Evolutionary conservation across 2,113 vertebrate genomes (phyloP).

Genomic region (Bos javanicus): DNA sequence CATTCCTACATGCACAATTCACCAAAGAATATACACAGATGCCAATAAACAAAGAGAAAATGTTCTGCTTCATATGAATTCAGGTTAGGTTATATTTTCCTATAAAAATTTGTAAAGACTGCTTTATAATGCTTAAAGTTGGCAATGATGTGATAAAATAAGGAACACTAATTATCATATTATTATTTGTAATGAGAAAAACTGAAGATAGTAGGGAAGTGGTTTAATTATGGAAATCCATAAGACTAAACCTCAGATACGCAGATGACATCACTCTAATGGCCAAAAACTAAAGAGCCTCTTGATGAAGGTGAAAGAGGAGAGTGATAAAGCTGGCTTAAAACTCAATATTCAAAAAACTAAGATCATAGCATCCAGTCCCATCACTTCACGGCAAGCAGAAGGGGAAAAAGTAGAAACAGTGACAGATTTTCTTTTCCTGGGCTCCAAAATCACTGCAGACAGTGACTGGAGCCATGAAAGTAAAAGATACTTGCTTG

Average conservation of each 20-base stretch:
- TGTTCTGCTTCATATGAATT: background rate
- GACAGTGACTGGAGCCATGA: background rate
- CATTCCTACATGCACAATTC: background rate
- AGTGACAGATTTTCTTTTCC: background rate
- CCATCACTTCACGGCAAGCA: background rate
- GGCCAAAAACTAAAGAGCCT: background rate
- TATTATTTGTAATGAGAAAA: background rate
- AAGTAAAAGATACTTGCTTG: background rate
- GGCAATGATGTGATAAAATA: background rate
- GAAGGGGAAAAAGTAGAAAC: background rate
- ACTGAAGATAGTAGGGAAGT: background rate
- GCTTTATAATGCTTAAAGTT: background rate
- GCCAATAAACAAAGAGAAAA: slow-evolving; percentile 8
- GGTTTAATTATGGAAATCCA: background rate
- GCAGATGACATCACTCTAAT: background rate
- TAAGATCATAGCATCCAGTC: background rate
- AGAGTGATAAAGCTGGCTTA: background rate
- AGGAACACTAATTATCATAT: background rate
- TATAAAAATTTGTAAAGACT: background rate
- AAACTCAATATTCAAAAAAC: background rate
- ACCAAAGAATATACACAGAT: background rate
- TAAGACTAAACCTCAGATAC: background rate
- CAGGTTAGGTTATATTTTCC: background rate
- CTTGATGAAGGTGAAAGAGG: background rate
- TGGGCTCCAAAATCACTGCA: background rate